These are phyloP conservation scores for Oreochromis niloticus DNA, from an alignment of 2,113 vertebrate species.

Conservation along the genomic window DNA sequence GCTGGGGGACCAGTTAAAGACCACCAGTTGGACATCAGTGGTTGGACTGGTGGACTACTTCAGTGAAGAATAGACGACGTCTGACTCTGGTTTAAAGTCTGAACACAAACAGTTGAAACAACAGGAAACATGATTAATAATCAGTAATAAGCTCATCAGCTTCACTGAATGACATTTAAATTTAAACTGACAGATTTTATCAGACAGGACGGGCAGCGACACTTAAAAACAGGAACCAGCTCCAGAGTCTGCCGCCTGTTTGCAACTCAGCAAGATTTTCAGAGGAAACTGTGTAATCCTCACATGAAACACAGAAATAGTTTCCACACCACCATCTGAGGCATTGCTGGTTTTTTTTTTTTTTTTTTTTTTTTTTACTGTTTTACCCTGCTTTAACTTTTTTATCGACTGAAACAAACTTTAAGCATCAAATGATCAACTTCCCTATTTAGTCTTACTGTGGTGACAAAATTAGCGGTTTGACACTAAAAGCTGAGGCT, in stretches of 20 bases:
- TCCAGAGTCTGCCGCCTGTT: background rate
- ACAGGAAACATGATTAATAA: background rate
- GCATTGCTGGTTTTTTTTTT: background rate
- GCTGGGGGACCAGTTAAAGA: background rate
- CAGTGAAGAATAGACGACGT: background rate
- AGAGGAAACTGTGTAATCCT: fast-evolving
- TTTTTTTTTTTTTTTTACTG: background rate
- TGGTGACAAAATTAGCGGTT: fast-evolving
- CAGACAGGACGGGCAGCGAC: fast-evolving
- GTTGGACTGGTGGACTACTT: background rate
- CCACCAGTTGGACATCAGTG: background rate
- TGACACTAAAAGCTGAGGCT: background rate
- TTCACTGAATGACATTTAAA: background rate
- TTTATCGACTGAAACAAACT: background rate
- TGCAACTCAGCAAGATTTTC: background rate
- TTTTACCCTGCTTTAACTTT: fast-evolving
- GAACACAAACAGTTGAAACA: background rate
- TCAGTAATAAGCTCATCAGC: fast-evolving
- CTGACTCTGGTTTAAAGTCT: background rate
- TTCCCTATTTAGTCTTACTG: background rate
- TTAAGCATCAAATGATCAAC: background rate
- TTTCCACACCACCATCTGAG: background rate
- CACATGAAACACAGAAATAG: background rate
- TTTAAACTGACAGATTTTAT: background rate
- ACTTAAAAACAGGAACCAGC: background rate